Evolutionary conservation across 1,140 invertebrate species (phyloP), one percentile per base, ranked within the genome.

Genomic region (Drosophila varians): DNA sequence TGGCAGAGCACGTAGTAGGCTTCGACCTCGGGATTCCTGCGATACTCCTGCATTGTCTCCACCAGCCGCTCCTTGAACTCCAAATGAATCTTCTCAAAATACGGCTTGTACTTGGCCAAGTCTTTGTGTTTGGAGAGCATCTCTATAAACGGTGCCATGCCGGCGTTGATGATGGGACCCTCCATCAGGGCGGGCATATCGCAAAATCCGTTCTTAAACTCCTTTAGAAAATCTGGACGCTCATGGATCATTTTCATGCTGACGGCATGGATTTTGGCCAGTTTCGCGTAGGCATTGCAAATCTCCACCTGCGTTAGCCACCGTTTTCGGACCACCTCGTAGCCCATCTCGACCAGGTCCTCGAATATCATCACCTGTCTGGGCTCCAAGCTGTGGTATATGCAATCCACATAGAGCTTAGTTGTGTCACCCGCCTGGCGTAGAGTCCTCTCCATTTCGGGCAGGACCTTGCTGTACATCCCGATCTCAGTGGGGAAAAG

Each of bases 401-500:
- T 38, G 31, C 74, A 83, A 1, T 31, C 18, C 25, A 42, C 64
- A 38, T 45, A 53, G 2, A 83, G 58, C 16, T 18, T 54, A 1
- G 68, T 56, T 1, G 66, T 23, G 23, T 88, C 77, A 1, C 70
- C 75, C n/a, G 28, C 53, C 12, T 47, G 28, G 0, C 47, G 43
- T 1, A 89, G 54, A 3, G 79, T 72, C 38, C 48, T 42, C 16
- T 89, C 56, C 19, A 82, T 64, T 21, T 70, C 65, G 0, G 84
- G 84, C 14, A 90, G 40, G 1, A 68, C 51, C 21, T 54, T 14
- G 0, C 11, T 43, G 12, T 82, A 90, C 84, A 89, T 90, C 6
- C 31, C 62, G 4, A 90, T 89, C 46, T 90, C 87, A 0, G 72
- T 89, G 60, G 31, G 36, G 28, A 90, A 90, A 5, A 89, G 26